A percentile compares a stretch with the other conserved stretches of the same genome.
These are phyloP conservation scores for Lampris incognitus DNA, from an alignment of 2,113 vertebrate genomes.

Conservation along the genomic window DNA sequence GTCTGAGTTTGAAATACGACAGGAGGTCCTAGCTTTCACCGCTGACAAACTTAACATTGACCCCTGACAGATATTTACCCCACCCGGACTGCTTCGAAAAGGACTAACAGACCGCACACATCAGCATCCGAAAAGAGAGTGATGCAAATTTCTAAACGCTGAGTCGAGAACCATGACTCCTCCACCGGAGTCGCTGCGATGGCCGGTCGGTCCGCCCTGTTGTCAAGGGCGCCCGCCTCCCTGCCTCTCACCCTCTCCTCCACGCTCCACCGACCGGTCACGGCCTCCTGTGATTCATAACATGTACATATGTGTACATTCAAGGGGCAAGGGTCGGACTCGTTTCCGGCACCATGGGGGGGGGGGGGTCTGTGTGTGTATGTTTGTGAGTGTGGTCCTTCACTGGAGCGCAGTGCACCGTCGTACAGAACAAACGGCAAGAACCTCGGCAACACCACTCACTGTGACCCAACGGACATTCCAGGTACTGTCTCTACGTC, in stretches of 20 bases:
- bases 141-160: conserved; percentile 7
- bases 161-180: neutral
- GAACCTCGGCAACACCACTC: conserved; percentile 77
- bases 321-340: conserved; percentile 56
- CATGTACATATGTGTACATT: conserved; percentile 58
- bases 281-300: conserved; percentile 18
- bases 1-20: no score
- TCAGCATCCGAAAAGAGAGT: neutral
- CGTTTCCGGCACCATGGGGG: conserved; percentile 58
- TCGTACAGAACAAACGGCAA: conserved; percentile 71
- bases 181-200: neutral
- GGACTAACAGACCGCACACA: neutral
- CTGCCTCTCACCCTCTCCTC: conserved; percentile 11
- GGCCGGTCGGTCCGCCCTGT: neutral
- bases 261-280: conserved; percentile 31
- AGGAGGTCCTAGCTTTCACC: no score
- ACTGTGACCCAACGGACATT: conserved; percentile 77
- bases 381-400: conserved; percentile 59
- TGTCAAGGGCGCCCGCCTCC: conserved; percentile 26
- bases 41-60: neutral
- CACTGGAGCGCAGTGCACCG: conserved; percentile 73
- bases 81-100: no score
- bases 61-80: neutral
- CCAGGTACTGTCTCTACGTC: conserved; percentile 74
- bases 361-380: conserved; percentile 32